Conservation (phyloP, 2,113 vertebrate genomes). For the Pongo abelii region DNA sequence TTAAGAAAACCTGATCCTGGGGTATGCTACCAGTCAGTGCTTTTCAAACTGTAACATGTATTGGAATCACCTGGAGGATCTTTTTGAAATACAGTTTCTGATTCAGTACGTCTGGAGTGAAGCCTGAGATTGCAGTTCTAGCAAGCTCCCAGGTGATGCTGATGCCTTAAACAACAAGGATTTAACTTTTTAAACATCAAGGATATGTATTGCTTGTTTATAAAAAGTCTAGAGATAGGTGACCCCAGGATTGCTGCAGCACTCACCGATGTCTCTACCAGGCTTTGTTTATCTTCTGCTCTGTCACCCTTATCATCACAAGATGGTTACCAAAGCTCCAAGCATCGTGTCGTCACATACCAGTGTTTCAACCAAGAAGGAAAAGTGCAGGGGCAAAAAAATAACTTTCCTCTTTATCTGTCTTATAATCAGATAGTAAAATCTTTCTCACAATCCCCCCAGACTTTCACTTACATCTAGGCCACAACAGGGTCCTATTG, state of each 20-base stretch:
- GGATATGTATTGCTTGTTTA: neutral
- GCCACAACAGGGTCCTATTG: neutral
- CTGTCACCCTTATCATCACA: neutral
- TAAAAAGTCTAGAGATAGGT: neutral
- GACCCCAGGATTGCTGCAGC: neutral
- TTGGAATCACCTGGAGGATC: neutral
- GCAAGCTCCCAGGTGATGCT: neutral
- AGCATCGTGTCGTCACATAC: neutral
- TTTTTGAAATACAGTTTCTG: neutral
- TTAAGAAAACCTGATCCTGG: neutral
- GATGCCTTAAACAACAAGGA: neutral
- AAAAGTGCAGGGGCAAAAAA: neutral
- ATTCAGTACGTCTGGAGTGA: neutral
- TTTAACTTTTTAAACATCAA: neutral
- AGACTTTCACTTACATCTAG: neutral
- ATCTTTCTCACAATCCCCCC: neutral
- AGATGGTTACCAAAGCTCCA: neutral
- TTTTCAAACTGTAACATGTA: neutral
- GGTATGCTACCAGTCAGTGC: neutral
- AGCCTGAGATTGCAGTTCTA: neutral
- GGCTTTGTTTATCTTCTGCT: neutral
- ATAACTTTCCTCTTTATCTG: neutral
- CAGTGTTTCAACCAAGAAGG: neutral
- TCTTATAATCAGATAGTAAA: neutral
- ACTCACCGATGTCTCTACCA: neutral